phyloP scores from a whole-genome alignment of 2,888 invertebrate species.

The Sphaerophoria rueppellii region DNA sequence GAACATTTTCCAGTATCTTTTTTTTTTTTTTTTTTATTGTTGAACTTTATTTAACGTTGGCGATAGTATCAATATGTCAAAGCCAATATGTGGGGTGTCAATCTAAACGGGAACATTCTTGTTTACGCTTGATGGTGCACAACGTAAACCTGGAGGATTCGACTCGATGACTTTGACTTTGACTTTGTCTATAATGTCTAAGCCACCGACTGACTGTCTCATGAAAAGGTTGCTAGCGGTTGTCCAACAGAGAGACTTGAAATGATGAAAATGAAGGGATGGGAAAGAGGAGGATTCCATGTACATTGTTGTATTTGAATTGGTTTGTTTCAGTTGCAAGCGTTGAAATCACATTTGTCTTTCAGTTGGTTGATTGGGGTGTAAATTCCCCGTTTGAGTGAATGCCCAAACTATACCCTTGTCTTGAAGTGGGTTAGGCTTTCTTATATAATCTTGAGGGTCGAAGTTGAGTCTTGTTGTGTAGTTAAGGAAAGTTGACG shows the following conservation, averaged over 20 bases:
- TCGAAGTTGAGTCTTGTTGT: no score
- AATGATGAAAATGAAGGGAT: background rate
- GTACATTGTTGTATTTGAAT: slow-evolving; percentile 34
- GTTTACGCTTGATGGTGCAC: slow-evolving; percentile 67
- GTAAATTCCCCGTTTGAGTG: slow-evolving; percentile 1
- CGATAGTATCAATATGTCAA: slow-evolving; percentile 7
- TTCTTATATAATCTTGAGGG: no score
- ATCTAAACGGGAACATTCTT: slow-evolving; percentile 54
- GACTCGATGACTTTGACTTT: background rate
- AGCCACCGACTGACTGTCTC: no score
- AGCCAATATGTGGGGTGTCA: slow-evolving; percentile 31
- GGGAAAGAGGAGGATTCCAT: background rate
- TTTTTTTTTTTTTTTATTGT: no score
- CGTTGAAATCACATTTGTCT: slow-evolving; percentile 67
- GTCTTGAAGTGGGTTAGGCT: no score
- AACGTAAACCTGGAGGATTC: slow-evolving; percentile 56
- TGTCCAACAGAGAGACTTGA: background rate
- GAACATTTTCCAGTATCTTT: no score
- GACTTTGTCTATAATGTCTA: slow-evolving; percentile 11
- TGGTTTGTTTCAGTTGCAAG: slow-evolving; percentile 63
- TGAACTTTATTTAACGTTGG: background rate
- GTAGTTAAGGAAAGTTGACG: no score
- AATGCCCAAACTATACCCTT: slow-evolving; percentile 4
- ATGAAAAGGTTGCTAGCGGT: background rate
- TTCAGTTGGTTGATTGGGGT: slow-evolving; percentile 46